Evolutionary conservation across 1,140 invertebrate species (phyloP).

Genomic region (Ostrea denselamellosa): DNA sequence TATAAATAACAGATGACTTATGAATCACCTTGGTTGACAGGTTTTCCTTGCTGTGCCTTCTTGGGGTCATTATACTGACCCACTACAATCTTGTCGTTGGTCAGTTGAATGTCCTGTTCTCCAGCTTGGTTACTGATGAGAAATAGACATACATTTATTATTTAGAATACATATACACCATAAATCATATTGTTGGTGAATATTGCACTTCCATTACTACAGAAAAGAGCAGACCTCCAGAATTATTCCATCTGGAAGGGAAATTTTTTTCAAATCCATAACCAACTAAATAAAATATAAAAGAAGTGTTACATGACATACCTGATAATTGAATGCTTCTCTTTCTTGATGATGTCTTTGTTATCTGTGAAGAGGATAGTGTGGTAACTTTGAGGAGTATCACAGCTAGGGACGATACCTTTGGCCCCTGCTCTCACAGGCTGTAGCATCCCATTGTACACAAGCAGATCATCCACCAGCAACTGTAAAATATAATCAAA

Average conservation of each 20-base stretch:
- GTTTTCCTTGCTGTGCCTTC: slow-evolving; percentile 72
- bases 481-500: slow-evolving; percentile 74
- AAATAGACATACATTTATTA: not conserved
- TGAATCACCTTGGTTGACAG: slow-evolving; percentile 77
- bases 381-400: slow-evolving; percentile 76
- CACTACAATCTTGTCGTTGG: slow-evolving; percentile 76
- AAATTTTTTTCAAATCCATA: too few species aligned
- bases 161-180: not conserved
- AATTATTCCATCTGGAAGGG: too few species aligned
- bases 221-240: too few species aligned
- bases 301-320: slow-evolving; percentile 56
- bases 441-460: slow-evolving; percentile 85
- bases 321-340: slow-evolving; percentile 77
- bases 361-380: slow-evolving; percentile 80
- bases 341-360: slow-evolving; percentile 72
- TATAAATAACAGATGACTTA: not conserved
- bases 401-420: slow-evolving; percentile 73
- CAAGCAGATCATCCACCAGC: slow-evolving; percentile 87
- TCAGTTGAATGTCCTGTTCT: slow-evolving; percentile 76
- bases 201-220: not conserved
- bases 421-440: slow-evolving; percentile 72
- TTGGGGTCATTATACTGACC: slow-evolving; percentile 71
- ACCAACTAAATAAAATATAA: too few species aligned
- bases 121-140: slow-evolving; percentile 73
- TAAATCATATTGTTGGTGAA: too few species aligned